phyloP scores from a whole-genome alignment of 2,113 vertebrate genomes.

The Tyto alba region DNA sequence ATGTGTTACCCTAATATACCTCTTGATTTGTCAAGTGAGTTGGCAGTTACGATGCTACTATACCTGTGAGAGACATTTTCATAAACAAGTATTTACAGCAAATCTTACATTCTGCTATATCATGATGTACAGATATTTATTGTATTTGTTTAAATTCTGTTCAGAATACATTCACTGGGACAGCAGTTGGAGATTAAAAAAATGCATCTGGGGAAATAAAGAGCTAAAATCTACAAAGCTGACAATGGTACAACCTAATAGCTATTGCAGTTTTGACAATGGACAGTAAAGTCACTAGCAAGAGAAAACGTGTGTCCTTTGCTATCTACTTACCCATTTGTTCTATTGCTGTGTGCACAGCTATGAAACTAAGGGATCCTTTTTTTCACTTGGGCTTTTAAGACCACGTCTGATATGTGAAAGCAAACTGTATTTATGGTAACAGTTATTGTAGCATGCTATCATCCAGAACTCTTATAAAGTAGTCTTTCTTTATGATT shows the following conservation, averaged over 20 bases:
- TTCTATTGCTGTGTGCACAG: not conserved
- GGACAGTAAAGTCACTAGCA: not conserved
- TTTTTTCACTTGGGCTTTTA: not conserved
- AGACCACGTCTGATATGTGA: not conserved
- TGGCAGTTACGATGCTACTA: not conserved
- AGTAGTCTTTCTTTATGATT: not conserved
- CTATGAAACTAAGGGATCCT: not conserved
- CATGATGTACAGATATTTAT: not conserved
- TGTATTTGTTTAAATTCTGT: not conserved
- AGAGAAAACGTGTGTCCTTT: not conserved
- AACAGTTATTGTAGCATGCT: not conserved
- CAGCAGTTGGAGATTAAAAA: not conserved
- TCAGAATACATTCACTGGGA: not conserved
- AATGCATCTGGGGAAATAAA: not conserved
- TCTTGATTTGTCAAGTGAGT: slow-evolving; percentile 15
- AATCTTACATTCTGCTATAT: not conserved
- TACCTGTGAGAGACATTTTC: not conserved
- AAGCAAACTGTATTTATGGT: not conserved
- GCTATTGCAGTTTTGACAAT: not conserved
- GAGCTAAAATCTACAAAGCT: not conserved
- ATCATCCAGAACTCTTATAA: not conserved
- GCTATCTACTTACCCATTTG: not conserved
- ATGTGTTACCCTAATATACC: not conserved
- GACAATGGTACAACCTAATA: not conserved
- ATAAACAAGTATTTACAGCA: slow-evolving; percentile 11